These are phyloP conservation scores for Pelecanoides urinatrix DNA, from an alignment of 2,113 vertebrate species.

Conservation along the genomic window DNA sequence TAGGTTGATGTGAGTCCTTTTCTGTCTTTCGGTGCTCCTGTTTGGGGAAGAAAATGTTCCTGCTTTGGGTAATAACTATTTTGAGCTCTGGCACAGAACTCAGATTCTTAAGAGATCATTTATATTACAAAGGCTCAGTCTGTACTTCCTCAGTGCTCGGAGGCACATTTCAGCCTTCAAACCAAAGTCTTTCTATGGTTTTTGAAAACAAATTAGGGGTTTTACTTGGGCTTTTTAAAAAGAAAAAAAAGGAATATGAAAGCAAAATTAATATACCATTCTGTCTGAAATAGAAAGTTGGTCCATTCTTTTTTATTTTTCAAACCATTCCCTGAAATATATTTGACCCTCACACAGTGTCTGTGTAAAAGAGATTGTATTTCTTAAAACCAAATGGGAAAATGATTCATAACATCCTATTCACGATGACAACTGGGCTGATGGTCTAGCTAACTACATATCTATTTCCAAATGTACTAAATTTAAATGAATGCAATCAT, in stretches of 20 bases:
- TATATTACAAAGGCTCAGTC: constrained; percentile 52
- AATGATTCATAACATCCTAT: constrained; percentile 53
- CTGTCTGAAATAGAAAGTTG: not conserved
- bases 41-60: constrained; percentile 58
- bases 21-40: constrained; percentile 6
- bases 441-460: constrained; percentile 15
- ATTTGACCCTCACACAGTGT: not conserved
- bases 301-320: not conserved
- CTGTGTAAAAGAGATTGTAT: constrained; percentile 10
- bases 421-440: constrained; percentile 30
- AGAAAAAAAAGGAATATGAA: not conserved
- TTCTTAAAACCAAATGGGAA: constrained; percentile 48
- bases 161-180: constrained; percentile 35
- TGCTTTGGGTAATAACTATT: constrained; percentile 62
- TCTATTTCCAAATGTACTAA: constrained; percentile 57
- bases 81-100: constrained; percentile 52
- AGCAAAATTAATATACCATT: not conserved
- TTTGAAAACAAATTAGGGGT: constrained; percentile 2
- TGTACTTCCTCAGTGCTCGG: constrained; percentile 46
- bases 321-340: not conserved
- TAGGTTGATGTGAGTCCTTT: constrained; percentile 10
- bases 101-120: constrained; percentile 62
- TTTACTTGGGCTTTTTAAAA: not conserved
- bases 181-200: constrained; percentile 8
- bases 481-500: constrained; percentile 31